These are phyloP conservation scores for Oegoconia quadripuncta DNA, from an alignment of 2,888 invertebrate species.

Conservation along the genomic window DNA sequence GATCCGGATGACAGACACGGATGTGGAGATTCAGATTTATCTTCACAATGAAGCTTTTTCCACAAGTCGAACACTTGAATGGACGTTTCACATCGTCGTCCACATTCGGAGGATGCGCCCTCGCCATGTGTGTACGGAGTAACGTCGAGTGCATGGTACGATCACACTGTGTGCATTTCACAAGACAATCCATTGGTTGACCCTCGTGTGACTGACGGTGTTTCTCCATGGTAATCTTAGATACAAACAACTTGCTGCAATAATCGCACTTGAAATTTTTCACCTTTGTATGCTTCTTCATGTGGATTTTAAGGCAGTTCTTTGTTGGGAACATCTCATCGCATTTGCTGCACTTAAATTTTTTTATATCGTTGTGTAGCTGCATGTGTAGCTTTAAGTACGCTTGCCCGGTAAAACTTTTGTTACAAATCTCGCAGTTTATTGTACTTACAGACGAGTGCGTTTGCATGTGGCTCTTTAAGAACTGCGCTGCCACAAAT, in stretches of 20 bases:
- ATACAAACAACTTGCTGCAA: slow-evolving; percentile 67
- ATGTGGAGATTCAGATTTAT: slow-evolving; percentile 71
- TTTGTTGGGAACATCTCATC: slow-evolving; percentile 73
- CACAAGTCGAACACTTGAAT: slow-evolving; percentile 67
- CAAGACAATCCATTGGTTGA: slow-evolving; percentile 67
- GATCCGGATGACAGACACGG: slow-evolving; percentile 67
- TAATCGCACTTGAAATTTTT: slow-evolving; percentile 73
- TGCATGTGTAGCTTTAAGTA: slow-evolving; percentile 73
- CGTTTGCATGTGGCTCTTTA: slow-evolving; percentile 73
- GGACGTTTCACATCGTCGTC: slow-evolving; percentile 71
- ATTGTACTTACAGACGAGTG: slow-evolving; percentile 65
- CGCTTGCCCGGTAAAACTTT: slow-evolving; percentile 69
- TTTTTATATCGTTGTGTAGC: slow-evolving; percentile 69
- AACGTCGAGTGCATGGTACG: slow-evolving; percentile 66
- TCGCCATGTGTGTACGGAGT: slow-evolving; percentile 56
- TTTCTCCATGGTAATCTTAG: slow-evolving; percentile 73
- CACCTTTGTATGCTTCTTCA: slow-evolving; percentile 73
- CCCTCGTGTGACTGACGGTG: slow-evolving; percentile 67
- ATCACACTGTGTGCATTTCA: slow-evolving; percentile 68
- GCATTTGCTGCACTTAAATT: slow-evolving; percentile 70
- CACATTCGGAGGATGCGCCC: slow-evolving; percentile 55
- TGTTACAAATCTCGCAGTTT: slow-evolving; percentile 67
- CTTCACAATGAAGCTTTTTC: slow-evolving; percentile 70
- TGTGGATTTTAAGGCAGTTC: slow-evolving; percentile 68
- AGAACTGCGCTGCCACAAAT: slow-evolving; percentile 69